Conservation (phyloP, 2,888 invertebrate species). For the Serrognathus titanus region DNA sequence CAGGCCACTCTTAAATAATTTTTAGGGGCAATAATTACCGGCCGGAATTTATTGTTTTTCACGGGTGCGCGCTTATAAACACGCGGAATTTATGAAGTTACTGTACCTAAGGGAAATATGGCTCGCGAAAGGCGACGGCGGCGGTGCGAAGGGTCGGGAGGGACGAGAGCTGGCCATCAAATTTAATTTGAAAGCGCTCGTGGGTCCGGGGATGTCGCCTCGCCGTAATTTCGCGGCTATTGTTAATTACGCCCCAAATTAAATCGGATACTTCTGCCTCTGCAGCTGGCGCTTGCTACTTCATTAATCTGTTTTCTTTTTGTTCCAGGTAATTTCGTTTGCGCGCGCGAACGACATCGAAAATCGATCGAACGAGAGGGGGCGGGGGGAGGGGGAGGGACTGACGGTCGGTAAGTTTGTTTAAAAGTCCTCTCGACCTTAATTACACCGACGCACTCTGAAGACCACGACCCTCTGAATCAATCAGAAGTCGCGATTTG, state of each 20-base stretch:
- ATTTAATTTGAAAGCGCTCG: conserved; percentile 30
- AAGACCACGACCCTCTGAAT: no score
- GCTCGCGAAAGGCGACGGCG: conserved; percentile 8
- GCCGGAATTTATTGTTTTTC: no score
- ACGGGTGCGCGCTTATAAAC: neutral
- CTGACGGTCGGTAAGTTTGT: no score
- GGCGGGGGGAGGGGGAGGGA: no score
- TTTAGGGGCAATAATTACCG: no score
- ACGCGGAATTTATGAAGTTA: conserved; percentile 13
- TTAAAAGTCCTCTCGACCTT: no score
- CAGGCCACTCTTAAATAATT: no score
- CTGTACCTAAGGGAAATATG: conserved; percentile 16
- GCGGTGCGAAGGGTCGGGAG: neutral
- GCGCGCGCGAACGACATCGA: neutral
- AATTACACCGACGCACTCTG: no score
- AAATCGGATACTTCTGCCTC: neutral
- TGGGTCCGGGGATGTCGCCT: conserved; percentile 24
- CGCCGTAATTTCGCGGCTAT: conserved; percentile 22
- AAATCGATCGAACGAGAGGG: no score
- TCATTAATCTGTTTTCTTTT: conserved; percentile 1
- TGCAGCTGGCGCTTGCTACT: neutral
- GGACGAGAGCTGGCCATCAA: conserved; percentile 22
- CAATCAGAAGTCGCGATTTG: no score
- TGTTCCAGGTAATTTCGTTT: conserved; percentile 1
- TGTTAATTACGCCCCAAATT: conserved; percentile 19